Conservation (phyloP, 2,888 invertebrate species). For the Choristoneura rosaceana region DNA sequence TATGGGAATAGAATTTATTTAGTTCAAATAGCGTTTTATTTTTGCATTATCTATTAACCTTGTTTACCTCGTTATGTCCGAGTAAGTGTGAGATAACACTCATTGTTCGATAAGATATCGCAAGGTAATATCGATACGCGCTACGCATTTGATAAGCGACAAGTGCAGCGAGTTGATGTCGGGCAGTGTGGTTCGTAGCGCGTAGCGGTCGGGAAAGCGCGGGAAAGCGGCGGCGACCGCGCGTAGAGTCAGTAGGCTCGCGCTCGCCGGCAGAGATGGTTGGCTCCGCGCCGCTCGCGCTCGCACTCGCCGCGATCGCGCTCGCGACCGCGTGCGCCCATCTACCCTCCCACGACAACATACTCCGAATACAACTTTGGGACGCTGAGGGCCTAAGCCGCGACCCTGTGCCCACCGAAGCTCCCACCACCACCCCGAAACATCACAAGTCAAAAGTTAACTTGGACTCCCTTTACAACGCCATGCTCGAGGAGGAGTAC, state of each 20-base stretch:
- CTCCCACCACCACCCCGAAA: slow-evolving; percentile 52
- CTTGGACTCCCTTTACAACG: slow-evolving; percentile 72
- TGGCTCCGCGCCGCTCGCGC: slow-evolving; percentile 65
- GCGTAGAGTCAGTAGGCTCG: slow-evolving; percentile 72
- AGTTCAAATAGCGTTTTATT: slow-evolving; percentile 60
- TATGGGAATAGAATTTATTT: slow-evolving; percentile 42
- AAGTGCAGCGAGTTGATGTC: slow-evolving; percentile 27
- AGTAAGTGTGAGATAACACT: slow-evolving; percentile 3
- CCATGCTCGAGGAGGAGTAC: slow-evolving; percentile 75
- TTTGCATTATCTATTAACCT: slow-evolving; percentile 40
- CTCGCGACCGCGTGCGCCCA: slow-evolving; percentile 75
- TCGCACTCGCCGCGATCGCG: slow-evolving; percentile 70
- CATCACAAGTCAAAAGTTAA: slow-evolving; percentile 71
- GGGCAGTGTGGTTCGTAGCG: slow-evolving; percentile 52
- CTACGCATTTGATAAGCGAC: slow-evolving; percentile 8
- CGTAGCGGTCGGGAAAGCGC: slow-evolving; percentile 79
- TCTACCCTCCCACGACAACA: slow-evolving; percentile 78
- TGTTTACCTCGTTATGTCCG: slow-evolving; percentile 15
- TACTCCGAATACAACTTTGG: slow-evolving; percentile 80
- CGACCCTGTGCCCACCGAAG: slow-evolving; percentile 60
- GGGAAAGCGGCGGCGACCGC: slow-evolving; percentile 65
- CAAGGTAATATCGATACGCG: neutral
- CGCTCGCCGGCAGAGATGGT: slow-evolving; percentile 77
- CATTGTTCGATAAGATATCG: slow-evolving; percentile 26
- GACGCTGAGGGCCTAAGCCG: slow-evolving; percentile 78